Conservation (phyloP, 2,888 invertebrate species). For the Nyleta sp. region DNA sequence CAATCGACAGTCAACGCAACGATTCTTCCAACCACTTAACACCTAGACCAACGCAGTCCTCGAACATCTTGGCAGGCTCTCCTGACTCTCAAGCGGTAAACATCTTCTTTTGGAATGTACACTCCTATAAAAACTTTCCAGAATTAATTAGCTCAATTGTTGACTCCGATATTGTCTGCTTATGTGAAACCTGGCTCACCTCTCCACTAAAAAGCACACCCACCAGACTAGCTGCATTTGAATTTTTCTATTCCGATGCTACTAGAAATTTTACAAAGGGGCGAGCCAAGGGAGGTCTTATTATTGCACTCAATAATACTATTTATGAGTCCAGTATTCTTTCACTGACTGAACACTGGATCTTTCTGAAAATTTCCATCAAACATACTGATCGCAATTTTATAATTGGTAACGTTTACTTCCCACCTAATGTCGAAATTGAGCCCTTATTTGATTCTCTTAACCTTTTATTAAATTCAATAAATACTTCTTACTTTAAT, state of each 20-base stretch:
- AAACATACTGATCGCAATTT: neutral
- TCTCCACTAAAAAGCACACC: neutral
- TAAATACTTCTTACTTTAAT: neutral
- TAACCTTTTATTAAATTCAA: neutral
- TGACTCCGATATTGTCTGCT: neutral
- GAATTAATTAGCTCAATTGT: neutral
- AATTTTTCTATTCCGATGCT: neutral
- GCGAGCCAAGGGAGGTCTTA: neutral
- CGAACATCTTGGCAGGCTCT: no score
- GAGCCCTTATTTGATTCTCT: neutral
- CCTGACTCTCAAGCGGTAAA: no score
- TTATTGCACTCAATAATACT: neutral
- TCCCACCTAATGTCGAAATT: neutral
- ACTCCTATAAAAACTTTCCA: neutral
- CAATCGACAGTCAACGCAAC: no score
- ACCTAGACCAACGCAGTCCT: no score
- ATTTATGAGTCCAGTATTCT: neutral
- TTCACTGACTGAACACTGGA: neutral
- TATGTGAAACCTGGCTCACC: constrained; percentile 5
- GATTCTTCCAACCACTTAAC: no score
- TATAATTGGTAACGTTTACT: neutral
- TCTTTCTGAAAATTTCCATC: neutral
- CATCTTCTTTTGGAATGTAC: constrained; percentile 2
- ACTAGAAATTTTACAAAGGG: neutral
- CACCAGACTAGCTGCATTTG: neutral